Evolutionary conservation across 35 echinoderm and acorn worm genomes (phyloP), one percentile per base, ranked within the genome.

Genomic region (Apostichopus parvimensis): DNA sequence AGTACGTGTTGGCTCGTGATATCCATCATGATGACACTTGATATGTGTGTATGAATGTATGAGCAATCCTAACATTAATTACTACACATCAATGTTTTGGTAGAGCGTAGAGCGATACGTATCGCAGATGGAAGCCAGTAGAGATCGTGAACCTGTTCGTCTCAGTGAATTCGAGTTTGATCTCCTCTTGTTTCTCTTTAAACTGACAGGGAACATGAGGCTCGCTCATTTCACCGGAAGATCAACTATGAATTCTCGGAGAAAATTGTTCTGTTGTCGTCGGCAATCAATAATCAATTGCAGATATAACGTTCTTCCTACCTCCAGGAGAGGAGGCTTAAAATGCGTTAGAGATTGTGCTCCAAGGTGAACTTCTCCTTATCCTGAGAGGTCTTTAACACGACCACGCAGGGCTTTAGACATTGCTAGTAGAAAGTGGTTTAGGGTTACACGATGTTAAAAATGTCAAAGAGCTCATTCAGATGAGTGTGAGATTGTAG

Each of bases 251-350:
- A 75, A 75, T 20, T n/a, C 71, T 18, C 6, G 17, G 17, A 18
- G n/a, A 75, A 61, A 61, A 61, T 9, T 61, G 34, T 45, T 45
- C 34, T 4, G 34, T 68, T 68, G 11, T 68, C 18, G 64, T 18
- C 64, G n/a, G 71, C 71, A 75, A 75, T 75, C 71, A 75, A 75
- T 75, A 75, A 75, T 75, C 71, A 75, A 75, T 75, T 75, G 71
- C 12, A 75, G 71, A 75, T 75, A 75, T 20, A 75, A 75, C 17
- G 21, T 75, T 20, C 71, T 18, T 75, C 71, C 20, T 75, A 75
- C 17, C 17, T 75, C 17, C 71, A 75, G 71, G 71, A 75, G 0
- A 22, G 11, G n/a, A 75, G 71, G 71, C 71, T 75, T 75, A 75
- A 61, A 75, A 75, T 75, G 18, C 17, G 71, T 18, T 6, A 75